These are phyloP conservation scores for Bombus cullumanus DNA, from an alignment of 1,140 invertebrate genomes.

Conservation along the genomic window DNA sequence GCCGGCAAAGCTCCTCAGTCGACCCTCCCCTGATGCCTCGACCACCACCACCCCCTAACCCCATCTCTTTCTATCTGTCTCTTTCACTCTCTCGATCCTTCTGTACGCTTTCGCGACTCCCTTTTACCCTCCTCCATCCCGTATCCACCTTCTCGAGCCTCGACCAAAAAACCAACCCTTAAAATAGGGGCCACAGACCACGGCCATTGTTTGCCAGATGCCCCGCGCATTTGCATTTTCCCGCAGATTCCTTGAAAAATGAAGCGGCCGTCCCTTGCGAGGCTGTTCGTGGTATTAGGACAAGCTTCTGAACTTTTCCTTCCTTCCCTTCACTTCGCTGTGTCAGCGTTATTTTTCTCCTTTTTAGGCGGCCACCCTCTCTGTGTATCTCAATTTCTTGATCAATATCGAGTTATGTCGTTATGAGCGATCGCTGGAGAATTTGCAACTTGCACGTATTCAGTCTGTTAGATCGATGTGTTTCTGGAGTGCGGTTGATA, in stretches of 20 bases:
- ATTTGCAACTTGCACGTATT: too few relatives aligned
- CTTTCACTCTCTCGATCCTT: neutral
- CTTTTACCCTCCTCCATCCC: conserved; percentile 26
- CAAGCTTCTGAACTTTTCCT: conserved; percentile 51
- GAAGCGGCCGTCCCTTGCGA: conserved; percentile 61
- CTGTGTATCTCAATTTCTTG: conserved; percentile 38
- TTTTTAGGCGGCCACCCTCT: neutral
- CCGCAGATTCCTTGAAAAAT: conserved; percentile 78
- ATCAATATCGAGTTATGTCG: conserved; percentile 38
- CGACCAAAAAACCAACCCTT: conserved; percentile 81
- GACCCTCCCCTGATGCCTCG: conserved; percentile 33
- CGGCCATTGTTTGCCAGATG: conserved; percentile 84
- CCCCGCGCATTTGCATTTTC: conserved; percentile 83
- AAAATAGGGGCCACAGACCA: conserved; percentile 82
- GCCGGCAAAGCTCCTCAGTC: conserved; percentile 76
- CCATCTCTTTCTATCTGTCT: neutral
- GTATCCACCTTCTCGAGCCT: conserved; percentile 48
- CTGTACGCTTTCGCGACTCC: too few relatives aligned
- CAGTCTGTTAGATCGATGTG: too few relatives aligned
- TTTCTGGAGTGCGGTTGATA: too few relatives aligned
- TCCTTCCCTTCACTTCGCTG: neutral
- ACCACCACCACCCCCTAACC: neutral
- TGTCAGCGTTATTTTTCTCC: conserved; percentile 34
- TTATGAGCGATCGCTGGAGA: neutral
- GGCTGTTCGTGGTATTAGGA: conserved; percentile 61